Conservation (phyloP, 2,888 invertebrate species). For the Heliothis peltigera region DNA sequence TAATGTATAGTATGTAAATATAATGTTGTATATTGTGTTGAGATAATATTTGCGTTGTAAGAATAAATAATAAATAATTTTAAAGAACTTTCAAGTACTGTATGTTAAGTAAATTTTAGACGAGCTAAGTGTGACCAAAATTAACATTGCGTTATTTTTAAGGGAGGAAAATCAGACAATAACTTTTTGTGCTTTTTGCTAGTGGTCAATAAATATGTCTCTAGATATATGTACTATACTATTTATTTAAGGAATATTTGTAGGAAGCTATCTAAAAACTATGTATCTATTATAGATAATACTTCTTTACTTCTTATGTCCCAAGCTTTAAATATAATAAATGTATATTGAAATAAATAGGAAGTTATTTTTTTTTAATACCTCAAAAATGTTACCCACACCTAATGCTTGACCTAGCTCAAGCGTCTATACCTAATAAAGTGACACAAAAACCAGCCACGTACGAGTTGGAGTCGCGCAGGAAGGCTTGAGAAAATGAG, state of each 20-base stretch:
- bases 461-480: too few species aligned
- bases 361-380: neutral
- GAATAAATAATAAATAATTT: neutral
- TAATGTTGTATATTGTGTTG: neutral
- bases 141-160: neutral
- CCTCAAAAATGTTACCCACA: neutral
- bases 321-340: slow-evolving; percentile 42
- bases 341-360: slow-evolving; percentile 26
- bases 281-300: slow-evolving; percentile 27
- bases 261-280: slow-evolving; percentile 7
- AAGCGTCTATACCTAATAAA: too few species aligned
- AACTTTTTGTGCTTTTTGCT: neutral
- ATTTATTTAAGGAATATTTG: slow-evolving; percentile 29
- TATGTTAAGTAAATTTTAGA: slow-evolving; percentile 1
- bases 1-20: slow-evolving; percentile 1
- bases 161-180: slow-evolving; percentile 1
- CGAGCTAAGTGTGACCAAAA: neutral
- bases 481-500: too few species aligned
- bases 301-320: slow-evolving; percentile 4
- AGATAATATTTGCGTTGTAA: neutral
- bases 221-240: neutral
- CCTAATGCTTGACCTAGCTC: neutral
- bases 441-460: too few species aligned
- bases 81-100: neutral
- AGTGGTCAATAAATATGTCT: too few species aligned